Evolutionary conservation across 2,797 vertebrate genomes (phyloP).

Genomic region (Sebastes iracundus): DNA sequence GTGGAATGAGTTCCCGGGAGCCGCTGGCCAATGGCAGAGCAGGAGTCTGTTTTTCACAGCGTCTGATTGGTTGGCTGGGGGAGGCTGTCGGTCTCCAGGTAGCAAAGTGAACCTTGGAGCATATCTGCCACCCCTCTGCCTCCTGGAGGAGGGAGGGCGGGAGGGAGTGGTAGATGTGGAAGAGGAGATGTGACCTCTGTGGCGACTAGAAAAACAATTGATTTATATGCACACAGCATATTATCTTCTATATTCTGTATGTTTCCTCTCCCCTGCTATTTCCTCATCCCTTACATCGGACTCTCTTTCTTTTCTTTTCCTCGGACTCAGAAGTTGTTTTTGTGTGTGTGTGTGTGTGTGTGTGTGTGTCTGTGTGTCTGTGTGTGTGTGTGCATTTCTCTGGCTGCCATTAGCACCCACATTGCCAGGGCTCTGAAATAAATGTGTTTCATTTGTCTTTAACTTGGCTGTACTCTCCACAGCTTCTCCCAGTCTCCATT

Average conservation of each 20-base stretch:
- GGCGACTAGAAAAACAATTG: constrained; percentile 34
- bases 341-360: background rate
- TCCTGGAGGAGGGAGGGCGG: constrained; percentile 30
- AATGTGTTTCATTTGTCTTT: constrained; percentile 68
- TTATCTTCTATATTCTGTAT: background rate
- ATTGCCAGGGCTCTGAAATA: constrained; percentile 58
- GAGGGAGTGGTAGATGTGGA: constrained; percentile 26
- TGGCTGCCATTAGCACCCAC: constrained; percentile 42
- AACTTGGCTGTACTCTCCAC: constrained; percentile 63
- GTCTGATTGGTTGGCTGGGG: constrained; percentile 74
- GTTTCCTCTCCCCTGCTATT: background rate
- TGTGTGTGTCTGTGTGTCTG: constrained; percentile 12
- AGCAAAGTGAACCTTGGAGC: constrained; percentile 76
- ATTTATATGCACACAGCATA: constrained; percentile 29
- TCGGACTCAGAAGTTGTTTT: background rate
- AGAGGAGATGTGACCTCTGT: constrained; percentile 59
- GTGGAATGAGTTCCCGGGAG: constrained; percentile 71
- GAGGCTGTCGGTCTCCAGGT: constrained; percentile 84
- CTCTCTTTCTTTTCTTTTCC: background rate
- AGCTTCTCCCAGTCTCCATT: constrained; percentile 30
- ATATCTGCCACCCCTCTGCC: constrained; percentile 63
- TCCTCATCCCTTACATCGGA: background rate
- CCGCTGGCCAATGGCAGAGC: constrained; percentile 70
- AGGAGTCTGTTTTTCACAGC: constrained; percentile 69
- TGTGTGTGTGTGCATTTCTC: constrained; percentile 28